Base-by-base conservation (phyloP, 2,797 vertebrate species). In the Helostoma temminkii region DNA sequence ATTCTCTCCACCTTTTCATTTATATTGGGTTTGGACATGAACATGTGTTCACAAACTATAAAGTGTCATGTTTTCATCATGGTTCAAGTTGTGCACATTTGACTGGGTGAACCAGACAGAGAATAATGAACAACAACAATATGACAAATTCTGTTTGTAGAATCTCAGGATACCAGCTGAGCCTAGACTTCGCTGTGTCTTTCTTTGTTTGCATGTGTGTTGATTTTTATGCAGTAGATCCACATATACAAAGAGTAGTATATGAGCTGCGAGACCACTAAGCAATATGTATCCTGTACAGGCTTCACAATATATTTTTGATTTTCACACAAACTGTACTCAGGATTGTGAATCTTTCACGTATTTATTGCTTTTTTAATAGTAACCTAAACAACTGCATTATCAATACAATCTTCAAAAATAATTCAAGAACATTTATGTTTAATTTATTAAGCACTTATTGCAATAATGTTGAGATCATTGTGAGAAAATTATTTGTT, bases 111-210 rank as follows among this genome's bases (percentile, higher is more conserved):
- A 70, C 24, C 41, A 54, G 65, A 70, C 19, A 55, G 37, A 53
- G 6, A 78, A 82, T 73, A 62, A 74, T 75, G 61, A 80, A 71
- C 16, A 67, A 60, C 34, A n/a, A 60, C 6, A 2, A 39, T 43
- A 54, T 73, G 66, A 81, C 47, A 69, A 85, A 88, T 89, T 85
- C 81, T 66, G 57, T 7, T 91, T 90, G 83, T 83, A 82, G 88
- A 88, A 88, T 83, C 92, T 80, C 30, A 9, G 85, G 72, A 78
- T 84, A 84, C 25, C 48, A 78, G 55, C 62, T 64, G 68, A 70
- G 73, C 24, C 45, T n/a, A 36, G 47, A 47, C 43, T 52, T 50
- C 32, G 19, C 43, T 9, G 42, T 46, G 36, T 9, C 18, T 63
- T 46, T 68, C 14, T 70, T 30, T 46, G 46, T 42, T 57, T 64